A percentile compares a stretch with the other conserved stretches of the same genome.
Evolutionary conservation across 2,113 vertebrate genomes (phyloP).

Genomic region (Notarius lentiginosus): DNA sequence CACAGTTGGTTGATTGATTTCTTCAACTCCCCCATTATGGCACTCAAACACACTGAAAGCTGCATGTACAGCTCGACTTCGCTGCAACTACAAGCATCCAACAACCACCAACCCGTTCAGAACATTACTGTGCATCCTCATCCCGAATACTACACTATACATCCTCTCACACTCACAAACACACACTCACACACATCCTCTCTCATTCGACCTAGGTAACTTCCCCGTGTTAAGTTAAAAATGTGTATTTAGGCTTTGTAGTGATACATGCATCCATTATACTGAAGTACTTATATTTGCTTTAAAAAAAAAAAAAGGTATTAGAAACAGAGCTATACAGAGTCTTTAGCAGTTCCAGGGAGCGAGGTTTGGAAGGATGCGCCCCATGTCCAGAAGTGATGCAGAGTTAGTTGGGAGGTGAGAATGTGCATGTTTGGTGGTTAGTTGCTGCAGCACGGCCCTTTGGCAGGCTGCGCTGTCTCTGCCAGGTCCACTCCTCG

Average conservation of each 20-base stretch:
- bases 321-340: conserved; percentile 92
- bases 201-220: conserved; percentile 55
- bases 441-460: conserved; percentile 95
- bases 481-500: conserved; percentile 95
- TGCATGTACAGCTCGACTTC: not conserved
- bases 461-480: conserved; percentile 87
- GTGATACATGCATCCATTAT: conserved; percentile 89
- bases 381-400: conserved; percentile 83
- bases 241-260: conserved; percentile 79
- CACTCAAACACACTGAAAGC: conserved; percentile 21
- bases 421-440: conserved; percentile 50
- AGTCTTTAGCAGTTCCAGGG: conserved; percentile 89
- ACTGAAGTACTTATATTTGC: conserved; percentile 71
- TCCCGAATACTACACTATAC: conserved; percentile 36
- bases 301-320: conserved; percentile 79
- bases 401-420: conserved; percentile 78
- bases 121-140: conserved; percentile 41
- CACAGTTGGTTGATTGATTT: not conserved
- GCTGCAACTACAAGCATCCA: not conserved
- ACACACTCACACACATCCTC: conserved; percentile 41
- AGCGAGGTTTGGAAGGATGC: conserved; percentile 76
- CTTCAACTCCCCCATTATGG: not conserved
- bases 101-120: not conserved
- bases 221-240: conserved; percentile 72
- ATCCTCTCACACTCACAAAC: not conserved